A percentile compares a stretch with the other conserved stretches of the same genome.
Conservation (phyloP, 1,140 invertebrate species). For the Trichoplusia ni region DNA sequence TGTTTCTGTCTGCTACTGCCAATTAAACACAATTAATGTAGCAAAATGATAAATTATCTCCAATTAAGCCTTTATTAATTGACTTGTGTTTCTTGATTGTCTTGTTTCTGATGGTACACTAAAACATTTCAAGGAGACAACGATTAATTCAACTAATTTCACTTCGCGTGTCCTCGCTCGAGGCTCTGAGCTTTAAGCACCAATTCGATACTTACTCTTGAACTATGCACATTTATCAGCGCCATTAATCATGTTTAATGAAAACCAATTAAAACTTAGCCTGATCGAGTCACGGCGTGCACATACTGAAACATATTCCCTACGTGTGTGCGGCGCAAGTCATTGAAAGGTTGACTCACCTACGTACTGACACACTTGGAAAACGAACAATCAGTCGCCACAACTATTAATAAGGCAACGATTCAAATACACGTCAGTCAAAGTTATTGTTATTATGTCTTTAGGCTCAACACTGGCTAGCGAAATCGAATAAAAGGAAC, state of each 20-base stretch:
- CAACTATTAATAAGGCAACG: conserved; percentile 21
- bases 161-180: conserved; percentile 6
- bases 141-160: background rate
- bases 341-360: conserved; percentile 35
- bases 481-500: background rate
- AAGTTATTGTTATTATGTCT: background rate
- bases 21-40: background rate
- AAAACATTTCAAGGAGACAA: conserved; percentile 6
- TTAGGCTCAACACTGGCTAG: conserved; percentile 8
- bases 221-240: conserved; percentile 32
- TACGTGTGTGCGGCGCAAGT: conserved; percentile 28
- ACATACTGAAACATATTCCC: conserved; percentile 27
- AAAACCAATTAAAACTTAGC: conserved; percentile 43
- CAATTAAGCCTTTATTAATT: background rate
- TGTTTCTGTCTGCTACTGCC: background rate
- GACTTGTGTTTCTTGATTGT: conserved; percentile 2
- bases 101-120: background rate
- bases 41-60: conserved; percentile 3
- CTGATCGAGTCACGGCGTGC: conserved; percentile 12
- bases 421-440: conserved; percentile 16
- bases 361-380: conserved; percentile 17
- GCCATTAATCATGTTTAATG: conserved; percentile 45
- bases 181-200: background rate
- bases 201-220: conserved; percentile 12
- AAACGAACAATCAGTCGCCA: conserved; percentile 35